These are phyloP conservation scores for Andrena bicolor DNA, from an alignment of 2,888 invertebrate genomes.

Conservation along the genomic window DNA sequence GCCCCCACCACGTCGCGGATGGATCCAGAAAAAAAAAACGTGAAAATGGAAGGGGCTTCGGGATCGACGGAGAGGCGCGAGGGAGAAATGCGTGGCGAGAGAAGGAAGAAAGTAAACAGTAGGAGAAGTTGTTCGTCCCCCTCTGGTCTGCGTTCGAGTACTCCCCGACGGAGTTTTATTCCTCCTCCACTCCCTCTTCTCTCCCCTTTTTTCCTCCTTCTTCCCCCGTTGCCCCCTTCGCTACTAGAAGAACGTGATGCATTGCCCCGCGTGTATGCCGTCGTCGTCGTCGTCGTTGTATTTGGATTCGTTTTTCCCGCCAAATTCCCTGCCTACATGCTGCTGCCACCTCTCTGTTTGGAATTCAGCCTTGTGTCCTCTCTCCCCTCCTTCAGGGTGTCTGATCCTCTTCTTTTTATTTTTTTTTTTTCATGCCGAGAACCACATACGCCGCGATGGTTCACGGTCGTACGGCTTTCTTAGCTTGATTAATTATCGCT, in stretches of 20 bases:
- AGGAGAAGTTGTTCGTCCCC: constrained; percentile 42
- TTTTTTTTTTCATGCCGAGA: constrained; percentile 3
- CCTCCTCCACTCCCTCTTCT: constrained; percentile 7
- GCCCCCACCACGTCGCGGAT: constrained; percentile 55
- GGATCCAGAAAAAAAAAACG: constrained; percentile 58
- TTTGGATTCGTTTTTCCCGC: constrained; percentile 84
- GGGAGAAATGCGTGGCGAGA: constrained; percentile 26
- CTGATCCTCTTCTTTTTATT: constrained; percentile 6
- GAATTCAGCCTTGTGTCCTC: constrained; percentile 66
- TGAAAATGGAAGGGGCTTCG: constrained; percentile 47
- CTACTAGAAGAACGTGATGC: constrained; percentile 81
- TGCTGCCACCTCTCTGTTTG: constrained; percentile 76
- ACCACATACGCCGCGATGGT: constrained; percentile 53
- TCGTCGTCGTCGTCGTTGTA: constrained; percentile 74
- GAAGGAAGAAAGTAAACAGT: constrained; percentile 47
- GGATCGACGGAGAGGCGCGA: constrained; percentile 54
- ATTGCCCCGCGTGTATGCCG: constrained; percentile 79
- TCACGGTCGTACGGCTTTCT: constrained; percentile 78
- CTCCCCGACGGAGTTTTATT: constrained; percentile 41
- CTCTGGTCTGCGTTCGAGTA: constrained; percentile 18
- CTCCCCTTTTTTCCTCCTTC: constrained; percentile 45
- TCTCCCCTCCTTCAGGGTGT: neutral
- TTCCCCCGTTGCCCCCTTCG: constrained; percentile 56
- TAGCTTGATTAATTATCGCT: constrained; percentile 82
- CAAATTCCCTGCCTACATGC: constrained; percentile 80